Base-by-base conservation (phyloP, 2,888 invertebrate genomes). In the Hemicrepidius hirtus region DNA sequence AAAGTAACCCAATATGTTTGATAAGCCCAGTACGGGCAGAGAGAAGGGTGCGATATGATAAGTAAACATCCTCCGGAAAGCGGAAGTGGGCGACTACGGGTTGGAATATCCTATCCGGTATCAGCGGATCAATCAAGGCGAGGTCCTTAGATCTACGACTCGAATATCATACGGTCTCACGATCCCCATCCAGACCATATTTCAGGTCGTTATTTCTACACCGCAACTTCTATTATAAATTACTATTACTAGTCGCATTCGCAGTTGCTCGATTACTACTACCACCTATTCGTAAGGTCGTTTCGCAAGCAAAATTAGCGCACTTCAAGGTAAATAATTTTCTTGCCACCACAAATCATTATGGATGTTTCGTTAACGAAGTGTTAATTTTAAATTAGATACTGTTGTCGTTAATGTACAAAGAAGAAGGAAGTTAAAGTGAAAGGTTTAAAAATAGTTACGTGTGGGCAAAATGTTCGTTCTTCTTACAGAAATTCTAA, bases 61-160 rank as follows among this genome's bases (percentile, higher is more conserved):
- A 80, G 80, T 79, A 81, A 81, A 81, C 79, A 81, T 80, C 79
- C 77, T 78, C 78, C 79, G 80, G 80, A 81, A 80, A 75, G 71
- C 73, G 81, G 79, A 80, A 78, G 78, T 79, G 76, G 78, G 79
- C 76, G 79, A 79, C 77, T 75, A 75, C 74, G 78, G 76, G 78
- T 77, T 77, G 79, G 77, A 77, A 75, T 77, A 80, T 77, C 80
- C 80, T 77, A 80, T 80, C 79, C 80, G 79, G 80, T 80, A 75
- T 68, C 73, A 72, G 50, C 49, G 73, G 75, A 74, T 74, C 75
- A 73, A 75, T 75, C 76, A 73, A 69, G 68, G 66, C 65, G 65
- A 69, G 68, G 69, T 69, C 73, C 73, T 73, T 73, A 73, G 68
- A 66, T 65, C 69, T 60, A 46, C 65, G 63, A 49, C 59, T 73